These are phyloP conservation scores for Salvelinus sp. DNA, from an alignment of 2,113 vertebrate species.

Conservation along the genomic window DNA sequence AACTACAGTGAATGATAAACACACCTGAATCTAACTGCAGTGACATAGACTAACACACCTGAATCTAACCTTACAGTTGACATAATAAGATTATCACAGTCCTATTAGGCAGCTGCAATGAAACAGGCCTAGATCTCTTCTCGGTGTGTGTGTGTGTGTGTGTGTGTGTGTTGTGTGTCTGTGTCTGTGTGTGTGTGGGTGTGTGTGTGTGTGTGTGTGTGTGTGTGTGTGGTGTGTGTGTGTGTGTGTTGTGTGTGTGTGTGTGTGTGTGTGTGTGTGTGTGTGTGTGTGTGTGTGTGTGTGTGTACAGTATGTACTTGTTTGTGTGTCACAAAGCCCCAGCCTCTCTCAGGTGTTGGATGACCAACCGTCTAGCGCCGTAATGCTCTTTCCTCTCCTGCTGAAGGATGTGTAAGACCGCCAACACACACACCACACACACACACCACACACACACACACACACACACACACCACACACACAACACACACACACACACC, in stretches of 20 bases:
- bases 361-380: slow-evolving; percentile 19
- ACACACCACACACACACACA: not conserved
- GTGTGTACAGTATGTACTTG: not conserved
- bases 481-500: slow-evolving; percentile 26
- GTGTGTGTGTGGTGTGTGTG: too few relatives aligned
- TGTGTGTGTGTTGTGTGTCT: too few relatives aligned
- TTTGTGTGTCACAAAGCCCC: slow-evolving; percentile 2
- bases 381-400: slow-evolving; percentile 21
- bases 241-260: too few relatives aligned
- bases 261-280: slow-evolving; percentile 8
- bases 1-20: too few relatives aligned
- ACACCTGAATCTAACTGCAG: too few relatives aligned
- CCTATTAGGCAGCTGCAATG: too few relatives aligned
- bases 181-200: too few relatives aligned
- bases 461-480: slow-evolving; percentile 2
- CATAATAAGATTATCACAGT: too few relatives aligned
- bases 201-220: too few relatives aligned
- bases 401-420: slow-evolving; percentile 41
- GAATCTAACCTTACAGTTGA: too few relatives aligned
- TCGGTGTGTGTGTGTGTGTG: not conserved
- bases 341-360: slow-evolving; percentile 13
- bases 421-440: not conserved
- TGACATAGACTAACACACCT: too few relatives aligned
- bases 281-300: not conserved
- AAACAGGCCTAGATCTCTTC: too few relatives aligned